These are phyloP conservation scores for Dasypogon diadema DNA, from an alignment of 2,888 invertebrate species.

Conservation along the genomic window DNA sequence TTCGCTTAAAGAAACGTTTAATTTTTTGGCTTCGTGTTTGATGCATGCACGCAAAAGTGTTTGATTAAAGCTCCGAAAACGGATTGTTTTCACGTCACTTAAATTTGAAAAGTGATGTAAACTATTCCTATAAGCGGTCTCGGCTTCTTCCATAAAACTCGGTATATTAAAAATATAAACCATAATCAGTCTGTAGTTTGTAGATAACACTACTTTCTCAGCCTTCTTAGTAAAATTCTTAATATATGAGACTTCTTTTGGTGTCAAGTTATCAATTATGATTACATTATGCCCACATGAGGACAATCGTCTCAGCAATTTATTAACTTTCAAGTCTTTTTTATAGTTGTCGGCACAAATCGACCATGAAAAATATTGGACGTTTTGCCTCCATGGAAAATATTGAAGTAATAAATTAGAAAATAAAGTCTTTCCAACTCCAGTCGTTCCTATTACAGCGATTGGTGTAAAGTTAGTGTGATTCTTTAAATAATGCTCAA, in stretches of 20 bases:
- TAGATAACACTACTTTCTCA: slow-evolving; percentile 26
- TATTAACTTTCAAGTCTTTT: slow-evolving; percentile 56
- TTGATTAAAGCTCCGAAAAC: slow-evolving; percentile 60
- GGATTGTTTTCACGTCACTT: slow-evolving; percentile 57
- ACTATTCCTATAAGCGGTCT: slow-evolving; percentile 52
- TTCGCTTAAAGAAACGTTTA: slow-evolving; percentile 58
- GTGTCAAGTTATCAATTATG: slow-evolving; percentile 63
- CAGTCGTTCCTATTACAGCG: slow-evolving; percentile 47
- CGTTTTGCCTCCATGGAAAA: slow-evolving; percentile 66
- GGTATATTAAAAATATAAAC: slow-evolving; percentile 63
- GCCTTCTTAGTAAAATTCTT: slow-evolving; percentile 58
- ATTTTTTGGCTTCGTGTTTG: slow-evolving; percentile 58
- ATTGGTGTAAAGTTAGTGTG: slow-evolving; percentile 7
- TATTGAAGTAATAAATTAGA: slow-evolving; percentile 59
- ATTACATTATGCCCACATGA: slow-evolving; percentile 65
- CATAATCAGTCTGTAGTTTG: slow-evolving; percentile 58
- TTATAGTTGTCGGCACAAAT: slow-evolving; percentile 53
- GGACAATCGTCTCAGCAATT: slow-evolving; percentile 58
- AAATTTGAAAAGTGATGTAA: slow-evolving; percentile 56
- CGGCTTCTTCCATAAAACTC: slow-evolving; percentile 56
- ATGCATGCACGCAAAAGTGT: slow-evolving; percentile 62
- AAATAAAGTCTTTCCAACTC: slow-evolving; percentile 64
- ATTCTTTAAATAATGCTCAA: background rate
- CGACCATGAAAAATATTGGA: slow-evolving; percentile 61
- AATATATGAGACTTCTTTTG: slow-evolving; percentile 59